Evolutionary conservation across 1,140 invertebrate species (phyloP), one percentile per base, ranked within the genome.

Genomic region (Heliconius hewitsoni): DNA sequence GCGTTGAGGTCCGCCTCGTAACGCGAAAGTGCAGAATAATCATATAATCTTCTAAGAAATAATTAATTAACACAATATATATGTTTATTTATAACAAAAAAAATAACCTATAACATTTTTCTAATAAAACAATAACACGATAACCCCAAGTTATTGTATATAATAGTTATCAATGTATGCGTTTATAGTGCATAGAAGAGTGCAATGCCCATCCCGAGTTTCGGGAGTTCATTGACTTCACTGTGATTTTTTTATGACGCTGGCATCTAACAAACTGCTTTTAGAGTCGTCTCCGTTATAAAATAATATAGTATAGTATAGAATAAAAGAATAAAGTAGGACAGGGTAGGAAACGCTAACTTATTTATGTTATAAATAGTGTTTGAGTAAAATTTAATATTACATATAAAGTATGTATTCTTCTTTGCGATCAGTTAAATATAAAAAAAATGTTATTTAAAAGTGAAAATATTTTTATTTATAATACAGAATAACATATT

Each of bases 221-320:
- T 84, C 79, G 82, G 82, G 71, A 72, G 84, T 80, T 80, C 84
- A 71, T 79, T 83, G 83, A 83, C 77, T 81, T 81, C 76, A 76
- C 83, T 82, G 84, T 86, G 84, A 86, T 86, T 86, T 86, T 85
- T 85, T 84, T 86, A 86, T 86, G 84, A 86, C 82, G 71, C 60
- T 66, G 50, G 60, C 23, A 13, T 66, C 60, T 66, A 66, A 66
- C 60, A 66, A 66, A 66, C 60, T 66, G 60, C 60, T 66, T 66
- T 27, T 66, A 66, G 60, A 66, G 60, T 30, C 3, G 57, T 23
- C 60, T 66, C 23, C 23, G n/a, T 66, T 66, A 66, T 27, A 66
- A 30, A 66, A 27, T 66, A 27, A 0, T 66, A 30, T 66, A 60
- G 11, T 13, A 16, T 66, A 27, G 57, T 13, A 57, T 57, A 57